Conservation (phyloP, 30 jellyfish, hydroid and myxozoan genomes). For the Aurelia aurita complex sp. Pacific region DNA sequence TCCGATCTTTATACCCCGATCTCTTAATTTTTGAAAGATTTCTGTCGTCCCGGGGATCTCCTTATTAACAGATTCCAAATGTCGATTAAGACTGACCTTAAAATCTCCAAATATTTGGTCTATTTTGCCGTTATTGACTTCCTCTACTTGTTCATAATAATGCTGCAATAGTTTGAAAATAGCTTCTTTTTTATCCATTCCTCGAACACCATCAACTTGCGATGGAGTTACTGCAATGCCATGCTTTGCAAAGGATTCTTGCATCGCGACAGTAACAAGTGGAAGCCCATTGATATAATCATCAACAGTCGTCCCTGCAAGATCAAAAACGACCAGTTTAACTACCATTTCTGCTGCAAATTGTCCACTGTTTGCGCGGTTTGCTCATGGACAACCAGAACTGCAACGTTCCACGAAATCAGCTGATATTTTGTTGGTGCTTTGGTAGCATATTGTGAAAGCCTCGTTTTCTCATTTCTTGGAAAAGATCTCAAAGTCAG, state of each 20-base stretch:
- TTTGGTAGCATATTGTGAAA: too few relatives aligned
- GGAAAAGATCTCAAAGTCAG: not conserved
- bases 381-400: not conserved
- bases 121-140: constrained; percentile 11
- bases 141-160: not conserved
- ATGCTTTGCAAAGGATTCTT: constrained; percentile 39
- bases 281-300: constrained; percentile 60
- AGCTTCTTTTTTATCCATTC: constrained; percentile 67
- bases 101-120: constrained; percentile 38
- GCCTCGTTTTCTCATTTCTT: constrained; percentile 6
- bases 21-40: constrained; percentile 8
- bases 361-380: not conserved
- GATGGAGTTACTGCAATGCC: constrained; percentile 21
- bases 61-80: constrained; percentile 4
- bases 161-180: not conserved
- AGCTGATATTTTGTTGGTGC: too few relatives aligned
- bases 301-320: constrained; percentile 74
- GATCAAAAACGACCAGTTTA: constrained; percentile 56
- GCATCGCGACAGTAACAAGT: constrained; percentile 59
- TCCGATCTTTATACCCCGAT: constrained; percentile 22
- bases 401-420: too few relatives aligned
- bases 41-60: constrained; percentile 65
- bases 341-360: not conserved
- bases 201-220: constrained; percentile 50
- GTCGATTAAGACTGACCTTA: constrained; percentile 13